phyloP scores from a whole-genome alignment of 2,113 vertebrate species.

The Vombatus ursinus region DNA sequence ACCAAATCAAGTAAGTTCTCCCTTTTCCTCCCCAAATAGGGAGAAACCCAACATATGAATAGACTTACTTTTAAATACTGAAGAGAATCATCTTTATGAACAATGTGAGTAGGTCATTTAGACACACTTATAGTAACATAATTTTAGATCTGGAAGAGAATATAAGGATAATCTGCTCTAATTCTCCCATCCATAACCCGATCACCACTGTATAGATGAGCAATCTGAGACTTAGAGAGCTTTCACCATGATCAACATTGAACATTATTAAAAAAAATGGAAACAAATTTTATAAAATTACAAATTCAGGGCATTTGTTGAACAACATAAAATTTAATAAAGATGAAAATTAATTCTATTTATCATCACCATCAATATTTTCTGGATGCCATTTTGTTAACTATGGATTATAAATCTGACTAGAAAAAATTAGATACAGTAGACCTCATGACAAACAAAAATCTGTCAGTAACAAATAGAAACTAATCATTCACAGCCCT shows the following conservation, averaged over 20 bases:
- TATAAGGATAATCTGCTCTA: not conserved
- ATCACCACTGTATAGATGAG: not conserved
- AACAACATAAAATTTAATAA: not conserved
- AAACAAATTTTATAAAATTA: not conserved
- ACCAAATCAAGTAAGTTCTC: not conserved
- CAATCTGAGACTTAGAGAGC: not conserved
- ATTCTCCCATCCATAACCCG: not conserved
- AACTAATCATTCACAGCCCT: not conserved
- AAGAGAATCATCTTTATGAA: no score
- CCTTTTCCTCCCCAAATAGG: not conserved
- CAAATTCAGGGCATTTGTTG: not conserved
- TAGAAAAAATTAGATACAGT: not conserved
- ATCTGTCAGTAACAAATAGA: not conserved
- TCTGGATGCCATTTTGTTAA: not conserved
- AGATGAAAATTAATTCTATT: not conserved
- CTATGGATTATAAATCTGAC: not conserved
- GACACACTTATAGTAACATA: not conserved
- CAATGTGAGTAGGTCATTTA: not conserved
- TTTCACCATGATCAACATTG: not conserved
- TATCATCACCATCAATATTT: not conserved
- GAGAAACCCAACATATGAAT: not conserved
- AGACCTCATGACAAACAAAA: not conserved
- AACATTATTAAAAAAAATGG: not conserved
- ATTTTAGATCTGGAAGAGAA: not conserved
- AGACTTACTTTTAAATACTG: not conserved